These are phyloP conservation scores for Zaprionus tsacasi DNA, from an alignment of 1,140 invertebrate species.

Conservation along the genomic window DNA sequence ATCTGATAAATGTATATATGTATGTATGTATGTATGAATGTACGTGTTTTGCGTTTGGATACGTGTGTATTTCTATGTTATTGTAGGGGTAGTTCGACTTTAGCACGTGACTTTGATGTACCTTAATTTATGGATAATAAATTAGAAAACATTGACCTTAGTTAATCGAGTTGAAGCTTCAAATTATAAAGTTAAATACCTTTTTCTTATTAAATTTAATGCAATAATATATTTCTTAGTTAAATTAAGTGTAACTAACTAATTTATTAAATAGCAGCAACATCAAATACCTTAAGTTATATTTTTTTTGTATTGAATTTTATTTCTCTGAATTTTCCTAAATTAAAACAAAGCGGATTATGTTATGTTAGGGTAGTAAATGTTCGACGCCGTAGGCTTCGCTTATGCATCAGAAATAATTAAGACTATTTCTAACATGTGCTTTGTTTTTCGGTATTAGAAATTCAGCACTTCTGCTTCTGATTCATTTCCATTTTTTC, in stretches of 20 bases:
- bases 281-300: neutral
- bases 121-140: neutral
- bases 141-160: neutral
- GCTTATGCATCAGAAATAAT: neutral
- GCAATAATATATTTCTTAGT: no score
- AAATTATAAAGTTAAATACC: neutral
- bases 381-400: neutral
- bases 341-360: no score
- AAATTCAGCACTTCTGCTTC: neutral
- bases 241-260: no score
- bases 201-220: no score
- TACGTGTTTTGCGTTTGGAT: constrained; percentile 1
- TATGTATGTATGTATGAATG: neutral
- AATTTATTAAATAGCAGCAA: no score
- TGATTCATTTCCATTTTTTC: neutral
- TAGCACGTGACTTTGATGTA: neutral
- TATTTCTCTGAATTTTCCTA: neutral
- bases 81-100: neutral
- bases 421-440: neutral
- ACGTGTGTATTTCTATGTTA: neutral
- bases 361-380: neutral
- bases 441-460: neutral
- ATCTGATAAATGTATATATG: constrained; percentile 38
- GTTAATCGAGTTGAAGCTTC: neutral
- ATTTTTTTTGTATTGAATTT: neutral